Percentiles rank a stretch among this genome's conserved stretches.
These are phyloP conservation scores for Plodia interpunctella DNA, from an alignment of 1,140 invertebrate species.

Conservation along the genomic window DNA sequence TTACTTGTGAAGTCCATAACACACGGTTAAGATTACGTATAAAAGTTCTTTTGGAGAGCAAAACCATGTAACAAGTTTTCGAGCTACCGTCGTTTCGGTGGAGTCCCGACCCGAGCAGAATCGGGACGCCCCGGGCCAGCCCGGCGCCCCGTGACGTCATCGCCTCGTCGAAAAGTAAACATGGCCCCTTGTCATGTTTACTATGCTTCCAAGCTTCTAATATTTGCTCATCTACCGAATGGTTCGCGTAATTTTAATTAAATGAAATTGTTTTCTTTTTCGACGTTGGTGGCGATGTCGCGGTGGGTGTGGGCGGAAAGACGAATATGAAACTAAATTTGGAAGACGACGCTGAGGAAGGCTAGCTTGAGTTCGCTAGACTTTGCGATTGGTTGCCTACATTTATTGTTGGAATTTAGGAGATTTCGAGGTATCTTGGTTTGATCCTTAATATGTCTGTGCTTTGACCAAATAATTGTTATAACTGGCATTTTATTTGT, in stretches of 20 bases:
- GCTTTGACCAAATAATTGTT: too few relatives aligned
- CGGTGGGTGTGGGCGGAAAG: slow-evolving; percentile 28
- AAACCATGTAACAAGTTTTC: slow-evolving; percentile 6
- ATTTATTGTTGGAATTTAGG: slow-evolving; percentile 16
- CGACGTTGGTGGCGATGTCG: slow-evolving; percentile 34
- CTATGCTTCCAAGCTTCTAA: slow-evolving; percentile 16
- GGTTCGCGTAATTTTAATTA: slow-evolving; percentile 9
- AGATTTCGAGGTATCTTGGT: too few relatives aligned
- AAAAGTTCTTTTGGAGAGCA: neutral
- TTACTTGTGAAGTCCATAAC: slow-evolving; percentile 1
- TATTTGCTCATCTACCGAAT: slow-evolving; percentile 18
- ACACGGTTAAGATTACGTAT: neutral
- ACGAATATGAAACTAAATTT: slow-evolving; percentile 45
- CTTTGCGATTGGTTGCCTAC: slow-evolving; percentile 65
- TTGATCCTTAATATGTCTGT: too few relatives aligned
- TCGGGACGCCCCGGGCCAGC: slow-evolving; percentile 49
- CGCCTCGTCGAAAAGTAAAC: slow-evolving; percentile 31
- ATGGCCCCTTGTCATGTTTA: slow-evolving; percentile 40
- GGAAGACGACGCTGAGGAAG: slow-evolving; percentile 56
- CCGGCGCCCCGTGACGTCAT: slow-evolving; percentile 56
- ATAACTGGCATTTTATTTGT: too few relatives aligned
- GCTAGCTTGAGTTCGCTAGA: slow-evolving; percentile 39
- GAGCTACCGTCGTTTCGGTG: slow-evolving; percentile 41
- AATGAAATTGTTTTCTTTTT: slow-evolving; percentile 9
- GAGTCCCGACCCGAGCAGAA: slow-evolving; percentile 42